Percentiles rank a stretch among this genome's conserved stretches.
Conservation (phyloP, 2,797 vertebrate genomes). For the Anguilla megastoma region DNA sequence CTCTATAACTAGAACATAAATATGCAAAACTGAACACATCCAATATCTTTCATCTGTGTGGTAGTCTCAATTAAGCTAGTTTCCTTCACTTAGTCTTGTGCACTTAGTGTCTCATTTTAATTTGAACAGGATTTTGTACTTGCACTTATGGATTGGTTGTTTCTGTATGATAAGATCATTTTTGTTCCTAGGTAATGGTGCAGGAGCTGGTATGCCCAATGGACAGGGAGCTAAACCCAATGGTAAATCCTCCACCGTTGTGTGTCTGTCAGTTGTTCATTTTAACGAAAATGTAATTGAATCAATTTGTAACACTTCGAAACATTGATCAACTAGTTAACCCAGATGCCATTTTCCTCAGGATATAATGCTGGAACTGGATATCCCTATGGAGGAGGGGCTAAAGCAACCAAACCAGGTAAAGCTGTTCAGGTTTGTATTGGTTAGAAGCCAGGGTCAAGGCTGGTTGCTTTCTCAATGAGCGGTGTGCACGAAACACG, state of each 20-base stretch:
- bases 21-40: no score
- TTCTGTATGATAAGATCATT: background rate
- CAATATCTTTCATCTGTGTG: background rate
- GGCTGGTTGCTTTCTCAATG: no score
- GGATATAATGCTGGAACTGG: conserved; percentile 24
- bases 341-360: conserved; percentile 12
- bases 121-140: background rate
- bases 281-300: background rate
- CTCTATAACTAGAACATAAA: no score
- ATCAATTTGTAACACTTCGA: background rate
- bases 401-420: conserved; percentile 50
- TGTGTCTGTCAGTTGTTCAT: background rate
- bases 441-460: conserved; percentile 25
- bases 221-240: conserved; percentile 28
- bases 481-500: no score
- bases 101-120: no score
- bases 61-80: background rate
- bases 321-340: background rate
- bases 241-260: conserved; percentile 24
- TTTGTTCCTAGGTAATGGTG: conserved; percentile 29
- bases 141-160: background rate
- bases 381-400: conserved; percentile 35
- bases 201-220: conserved; percentile 26
- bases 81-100: no score
- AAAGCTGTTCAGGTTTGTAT: conserved; percentile 37